phyloP scores from a whole-genome alignment of 2,888 invertebrate genomes.

The Cheilosia vulpina region DNA sequence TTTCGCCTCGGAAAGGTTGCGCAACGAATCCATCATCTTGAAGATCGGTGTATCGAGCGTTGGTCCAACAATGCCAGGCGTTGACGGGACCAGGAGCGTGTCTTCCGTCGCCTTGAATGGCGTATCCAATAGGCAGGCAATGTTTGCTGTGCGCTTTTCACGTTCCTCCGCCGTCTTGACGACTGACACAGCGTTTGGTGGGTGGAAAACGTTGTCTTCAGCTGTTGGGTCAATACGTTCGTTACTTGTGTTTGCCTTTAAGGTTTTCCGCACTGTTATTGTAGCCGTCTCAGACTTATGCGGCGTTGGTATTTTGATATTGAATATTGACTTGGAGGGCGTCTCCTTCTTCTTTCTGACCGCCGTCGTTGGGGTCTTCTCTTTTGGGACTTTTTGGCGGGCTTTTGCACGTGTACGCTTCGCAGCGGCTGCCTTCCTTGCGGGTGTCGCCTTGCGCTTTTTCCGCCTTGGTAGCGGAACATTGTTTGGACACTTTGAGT shows the following conservation, averaged over 20 bases:
- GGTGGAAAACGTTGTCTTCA: not conserved
- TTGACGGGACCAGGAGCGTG: conserved; percentile 84
- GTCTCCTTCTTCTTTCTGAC: conserved; percentile 38
- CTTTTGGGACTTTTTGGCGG: conserved; percentile 32
- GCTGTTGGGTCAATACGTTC: not conserved
- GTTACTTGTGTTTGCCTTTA: conserved; percentile 18
- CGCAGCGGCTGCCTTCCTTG: not conserved
- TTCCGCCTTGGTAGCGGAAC: conserved; percentile 66
- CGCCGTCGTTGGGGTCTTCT: conserved; percentile 11
- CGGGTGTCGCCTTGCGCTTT: conserved; percentile 59
- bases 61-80: conserved; percentile 85
- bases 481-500: conserved; percentile 71
- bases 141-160: conserved; percentile 78
- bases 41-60: conserved; percentile 80
- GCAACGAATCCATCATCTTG: conserved; percentile 76
- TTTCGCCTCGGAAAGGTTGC: conserved; percentile 84
- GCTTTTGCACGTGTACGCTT: conserved; percentile 31
- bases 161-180: conserved; percentile 49
- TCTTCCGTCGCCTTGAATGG: conserved; percentile 85
- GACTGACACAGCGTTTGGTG: conserved; percentile 22
- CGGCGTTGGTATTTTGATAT: conserved; percentile 79
- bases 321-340: conserved; percentile 73
- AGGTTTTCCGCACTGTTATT: conserved; percentile 39
- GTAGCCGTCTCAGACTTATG: conserved; percentile 71
- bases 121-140: conserved; percentile 84